A percentile compares a stretch with the other conserved stretches of the same genome.
phyloP scores from a whole-genome alignment of 2,113 vertebrate genomes.

The Perca flavescens region DNA sequence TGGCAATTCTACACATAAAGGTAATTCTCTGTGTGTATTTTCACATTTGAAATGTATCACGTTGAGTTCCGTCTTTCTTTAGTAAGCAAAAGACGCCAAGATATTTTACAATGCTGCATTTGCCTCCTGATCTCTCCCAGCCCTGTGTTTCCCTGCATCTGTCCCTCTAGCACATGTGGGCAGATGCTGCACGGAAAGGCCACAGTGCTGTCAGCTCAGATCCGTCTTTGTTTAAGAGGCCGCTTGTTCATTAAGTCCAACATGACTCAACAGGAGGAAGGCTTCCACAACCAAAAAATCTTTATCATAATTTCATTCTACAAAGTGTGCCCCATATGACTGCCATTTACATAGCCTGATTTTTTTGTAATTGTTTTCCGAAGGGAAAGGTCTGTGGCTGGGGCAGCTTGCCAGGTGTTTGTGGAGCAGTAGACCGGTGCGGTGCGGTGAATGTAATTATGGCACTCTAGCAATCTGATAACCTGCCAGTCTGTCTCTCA shows the following conservation, averaged over 20 bases:
- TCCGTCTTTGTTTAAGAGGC: conserved; percentile 78
- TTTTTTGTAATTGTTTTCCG: conserved; percentile 7
- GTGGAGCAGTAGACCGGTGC: conserved; percentile 67
- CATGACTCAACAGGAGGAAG: conserved; percentile 71
- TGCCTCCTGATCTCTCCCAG: conserved; percentile 18
- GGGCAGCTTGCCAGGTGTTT: conserved; percentile 75
- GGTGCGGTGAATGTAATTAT: conserved; percentile 78
- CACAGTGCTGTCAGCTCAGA: conserved; percentile 69
- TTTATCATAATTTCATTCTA: conserved; percentile 20
- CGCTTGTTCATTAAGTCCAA: conserved; percentile 74
- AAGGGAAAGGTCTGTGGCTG: conserved; percentile 71
- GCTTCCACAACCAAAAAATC: conserved; percentile 41
- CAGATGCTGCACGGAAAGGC: conserved; percentile 58
- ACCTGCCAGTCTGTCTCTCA: conserved; percentile 78
- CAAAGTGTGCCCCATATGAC: conserved; percentile 21
- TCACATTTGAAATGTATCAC: conserved; percentile 25
- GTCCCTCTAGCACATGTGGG: conserved; percentile 61
- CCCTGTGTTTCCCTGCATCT: conserved; percentile 12
- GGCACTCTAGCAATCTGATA: conserved; percentile 76
- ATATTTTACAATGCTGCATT: not conserved
- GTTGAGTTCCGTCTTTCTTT: not conserved
- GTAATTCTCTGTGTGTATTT: conserved; percentile 40
- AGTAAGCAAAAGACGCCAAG: not conserved
- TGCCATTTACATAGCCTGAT: conserved; percentile 45
- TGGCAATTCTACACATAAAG: conserved; percentile 34